Base-by-base conservation (phyloP, 2,888 invertebrate genomes). In the Leptogaster cylindrica region DNA sequence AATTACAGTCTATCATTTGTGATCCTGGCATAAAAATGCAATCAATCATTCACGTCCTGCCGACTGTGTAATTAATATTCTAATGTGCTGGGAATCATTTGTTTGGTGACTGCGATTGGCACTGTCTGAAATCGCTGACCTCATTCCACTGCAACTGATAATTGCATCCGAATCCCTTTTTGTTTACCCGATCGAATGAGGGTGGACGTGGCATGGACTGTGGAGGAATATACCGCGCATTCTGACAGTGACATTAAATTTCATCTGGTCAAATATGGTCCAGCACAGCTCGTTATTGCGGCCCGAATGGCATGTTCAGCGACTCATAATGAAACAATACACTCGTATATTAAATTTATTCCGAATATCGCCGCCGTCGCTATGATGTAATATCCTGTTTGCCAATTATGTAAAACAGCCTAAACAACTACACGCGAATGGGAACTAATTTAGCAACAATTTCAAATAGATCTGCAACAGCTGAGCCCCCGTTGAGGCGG, bases 241-340 rank as follows among this genome's bases (percentile, higher is more conserved):
- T 10, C 46, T 63, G 48, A 64, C 33, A 23, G 33, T 64, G 64
- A 64, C 64, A 64, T 64, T 64, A 64, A 64, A 64, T 64, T 64
- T 48, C 48, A 64, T 64, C 48, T 64, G 48, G 23, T 48, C 36
- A 64, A 64, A 64, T 64, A 16, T 64, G 48, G 31, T 64, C 33
- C 33, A 28, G 61, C 12, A 33, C 14, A 48, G 36, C 63, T 63
- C 61, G 61, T 44, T 63, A 46, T 28, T 48, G 63, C 23, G 46
- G 46, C 31, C 63, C 18, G 18, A 23, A 63, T 46, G 46, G 63
- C n/a, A 46, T 58, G 58, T 39, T 58, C 41, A 25, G 58, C 41
- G 31, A 33, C 14, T 46, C 23, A 64, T 64, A 64, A 64, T 64
- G 33, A 64, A 64, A 33, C 64, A 48, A 64, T 64, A 48, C 33